Percentiles rank a stretch among this genome's conserved stretches.
phyloP scores from a whole-genome alignment of 2,797 vertebrate genomes.

The Danio choprae region DNA sequence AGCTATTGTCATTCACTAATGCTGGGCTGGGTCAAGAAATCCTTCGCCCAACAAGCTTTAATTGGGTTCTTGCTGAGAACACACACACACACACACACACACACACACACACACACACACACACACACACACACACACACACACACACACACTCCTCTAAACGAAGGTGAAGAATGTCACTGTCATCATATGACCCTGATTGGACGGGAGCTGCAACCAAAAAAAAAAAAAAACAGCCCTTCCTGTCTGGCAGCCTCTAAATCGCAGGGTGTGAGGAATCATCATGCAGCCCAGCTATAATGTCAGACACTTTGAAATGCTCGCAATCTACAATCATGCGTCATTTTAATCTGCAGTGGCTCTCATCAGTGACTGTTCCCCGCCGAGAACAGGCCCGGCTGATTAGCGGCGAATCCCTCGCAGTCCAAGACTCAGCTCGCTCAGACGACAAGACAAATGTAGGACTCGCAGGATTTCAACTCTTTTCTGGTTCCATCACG shows the following conservation, averaged over 20 bases:
- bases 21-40: conserved; percentile 55
- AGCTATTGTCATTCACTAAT: conserved; percentile 69
- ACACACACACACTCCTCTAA: background rate
- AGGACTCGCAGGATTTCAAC: conserved; percentile 27
- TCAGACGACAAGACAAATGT: background rate
- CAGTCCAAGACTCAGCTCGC: conserved; percentile 2
- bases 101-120: background rate
- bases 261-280: conserved; percentile 9
- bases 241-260: conserved; percentile 26
- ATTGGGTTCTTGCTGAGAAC: conserved; percentile 52
- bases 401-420: conserved; percentile 28
- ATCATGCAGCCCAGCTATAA: conserved; percentile 17
- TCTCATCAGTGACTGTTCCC: conserved; percentile 39
- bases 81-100: conserved; percentile 19
- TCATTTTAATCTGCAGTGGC: conserved; percentile 45
- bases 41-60: conserved; percentile 59
- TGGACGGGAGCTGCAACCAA: background rate
- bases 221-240: conserved; percentile 2
- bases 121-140: conserved; percentile 7
- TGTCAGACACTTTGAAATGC: conserved; percentile 42
- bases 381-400: conserved; percentile 22
- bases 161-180: conserved; percentile 18
- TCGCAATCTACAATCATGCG: conserved; percentile 45
- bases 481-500: conserved; percentile 35
- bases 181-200: conserved; percentile 14